Evolutionary conservation across 1,140 invertebrate species (phyloP), one percentile per base, ranked within the genome.

Genomic region (Alviniconcha marisindica): DNA sequence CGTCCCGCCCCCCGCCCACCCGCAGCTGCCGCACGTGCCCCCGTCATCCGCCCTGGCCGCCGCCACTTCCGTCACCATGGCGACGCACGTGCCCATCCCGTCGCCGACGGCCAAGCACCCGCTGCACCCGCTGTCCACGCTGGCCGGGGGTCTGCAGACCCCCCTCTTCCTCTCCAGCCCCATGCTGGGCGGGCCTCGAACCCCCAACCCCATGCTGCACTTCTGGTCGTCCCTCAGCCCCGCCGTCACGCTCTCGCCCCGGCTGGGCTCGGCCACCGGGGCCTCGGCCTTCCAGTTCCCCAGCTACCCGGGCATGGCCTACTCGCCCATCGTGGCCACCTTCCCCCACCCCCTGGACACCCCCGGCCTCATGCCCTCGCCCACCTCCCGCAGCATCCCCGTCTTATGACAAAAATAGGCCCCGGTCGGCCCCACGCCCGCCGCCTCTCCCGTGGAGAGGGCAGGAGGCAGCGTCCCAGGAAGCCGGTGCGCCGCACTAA

Each of bases 221-320:
- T 92, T 92, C 83, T 92, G 91, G 91, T 91, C 89, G 66, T 92
- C 91, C 1, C 83, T 92, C 0, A 90, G 88, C 81, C 90, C 91
- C 0, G 89, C 90, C 5, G 87, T 89, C 54, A 90, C 91, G 14
- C 84, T 91, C 60, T 91, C 90, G 42, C 91, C 91, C 4, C 84
- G 91, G 21, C 77, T 89, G 10, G 78, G 78, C 10, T 80, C 78
- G 33, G 83, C 77, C 76, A 83, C 77, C 76, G 76, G 82, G 15
- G 80, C 85, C 63, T 56, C 87, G 7, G 89, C 89, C 60, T 92
- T 92, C 77, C 90, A 90, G 83, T 92, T 92, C 82, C 91, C 91
- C 14, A 89, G 82, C 38, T 78, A 78, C 44, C 85, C 83, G 21
- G 86, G 87, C 60, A 77, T 90, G 60, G 85, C 88, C 56, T 84